Evolutionary conservation across 92 coral and sea anemone genomes (phyloP).

Genomic region (Porites rus): DNA sequence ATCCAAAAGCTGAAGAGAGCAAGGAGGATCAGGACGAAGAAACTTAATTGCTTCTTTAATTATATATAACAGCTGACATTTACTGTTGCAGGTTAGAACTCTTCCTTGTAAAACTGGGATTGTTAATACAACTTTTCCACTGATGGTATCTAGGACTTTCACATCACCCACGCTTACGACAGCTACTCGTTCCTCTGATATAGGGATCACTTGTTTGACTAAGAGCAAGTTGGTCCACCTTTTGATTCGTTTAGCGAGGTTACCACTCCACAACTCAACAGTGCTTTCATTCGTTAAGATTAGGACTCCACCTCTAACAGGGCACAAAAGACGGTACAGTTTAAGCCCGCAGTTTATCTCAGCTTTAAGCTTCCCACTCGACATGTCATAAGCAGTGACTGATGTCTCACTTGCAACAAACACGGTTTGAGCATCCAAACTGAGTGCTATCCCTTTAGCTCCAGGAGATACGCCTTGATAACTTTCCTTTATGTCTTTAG

Average conservation of each 20-base stretch:
- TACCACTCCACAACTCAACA: conserved; percentile 20
- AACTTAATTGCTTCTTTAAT: too few species aligned
- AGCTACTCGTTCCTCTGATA: conserved; percentile 26
- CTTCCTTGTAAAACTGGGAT: background rate
- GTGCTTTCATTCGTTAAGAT: background rate
- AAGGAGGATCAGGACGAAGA: background rate
- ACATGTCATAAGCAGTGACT: background rate
- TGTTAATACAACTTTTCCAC: background rate
- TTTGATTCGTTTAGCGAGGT: background rate
- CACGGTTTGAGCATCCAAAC: background rate
- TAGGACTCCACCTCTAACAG: background rate
- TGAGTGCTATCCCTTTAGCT: background rate
- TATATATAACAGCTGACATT: background rate
- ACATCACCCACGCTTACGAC: background rate
- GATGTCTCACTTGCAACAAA: background rate
- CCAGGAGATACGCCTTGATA: too few species aligned
- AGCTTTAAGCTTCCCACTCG: background rate
- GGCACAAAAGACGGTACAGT: too few species aligned
- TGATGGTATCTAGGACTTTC: background rate
- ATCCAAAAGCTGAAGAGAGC: background rate
- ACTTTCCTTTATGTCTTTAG: background rate
- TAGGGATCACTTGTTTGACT: background rate
- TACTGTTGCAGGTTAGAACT: background rate
- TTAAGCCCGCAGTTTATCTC: background rate
- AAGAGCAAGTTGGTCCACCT: background rate